Evolutionary conservation across 2,888 invertebrate genomes (phyloP).

Genomic region (Clanis bilineata): DNA sequence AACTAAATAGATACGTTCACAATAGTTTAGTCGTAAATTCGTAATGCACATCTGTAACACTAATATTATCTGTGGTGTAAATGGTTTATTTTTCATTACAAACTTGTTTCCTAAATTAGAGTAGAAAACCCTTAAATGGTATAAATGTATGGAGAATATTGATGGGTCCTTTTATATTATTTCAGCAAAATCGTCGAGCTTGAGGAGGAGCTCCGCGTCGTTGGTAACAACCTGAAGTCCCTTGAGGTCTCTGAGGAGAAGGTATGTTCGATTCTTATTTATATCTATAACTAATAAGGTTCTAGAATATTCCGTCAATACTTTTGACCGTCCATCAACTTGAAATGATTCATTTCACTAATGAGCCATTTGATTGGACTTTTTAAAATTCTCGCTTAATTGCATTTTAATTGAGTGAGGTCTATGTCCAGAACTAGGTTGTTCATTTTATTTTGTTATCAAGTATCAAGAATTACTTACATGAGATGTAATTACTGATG

Average conservation of each 20-base stretch:
- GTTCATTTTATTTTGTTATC: background rate
- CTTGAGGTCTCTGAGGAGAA: conserved; percentile 99
- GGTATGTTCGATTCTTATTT: conserved; percentile 83
- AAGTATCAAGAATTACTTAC: background rate
- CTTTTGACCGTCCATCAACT: conserved; percentile 5
- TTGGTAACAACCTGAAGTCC: conserved; percentile 99
- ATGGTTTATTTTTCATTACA: background rate
- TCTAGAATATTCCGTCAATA: background rate
- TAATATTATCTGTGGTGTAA: background rate
- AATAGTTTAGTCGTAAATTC: background rate
- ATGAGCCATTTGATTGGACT: background rate
- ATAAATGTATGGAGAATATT: conserved; percentile 33
- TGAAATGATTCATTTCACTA: background rate
- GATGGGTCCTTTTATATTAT: conserved; percentile 46
- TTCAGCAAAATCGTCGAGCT: conserved; percentile 99
- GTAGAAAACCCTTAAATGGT: background rate
- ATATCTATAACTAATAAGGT: conserved; percentile 16
- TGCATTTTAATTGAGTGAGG: background rate
- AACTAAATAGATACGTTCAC: background rate
- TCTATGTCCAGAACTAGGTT: background rate
- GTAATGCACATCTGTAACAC: background rate
- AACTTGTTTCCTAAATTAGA: background rate
- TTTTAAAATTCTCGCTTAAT: background rate
- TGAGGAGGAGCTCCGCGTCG: conserved; percentile 99
- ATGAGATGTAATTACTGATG: background rate